A percentile compares a stretch with the other conserved stretches of the same genome.
phyloP scores from a whole-genome alignment of 2,797 vertebrate species.

The Karalla daura region DNA sequence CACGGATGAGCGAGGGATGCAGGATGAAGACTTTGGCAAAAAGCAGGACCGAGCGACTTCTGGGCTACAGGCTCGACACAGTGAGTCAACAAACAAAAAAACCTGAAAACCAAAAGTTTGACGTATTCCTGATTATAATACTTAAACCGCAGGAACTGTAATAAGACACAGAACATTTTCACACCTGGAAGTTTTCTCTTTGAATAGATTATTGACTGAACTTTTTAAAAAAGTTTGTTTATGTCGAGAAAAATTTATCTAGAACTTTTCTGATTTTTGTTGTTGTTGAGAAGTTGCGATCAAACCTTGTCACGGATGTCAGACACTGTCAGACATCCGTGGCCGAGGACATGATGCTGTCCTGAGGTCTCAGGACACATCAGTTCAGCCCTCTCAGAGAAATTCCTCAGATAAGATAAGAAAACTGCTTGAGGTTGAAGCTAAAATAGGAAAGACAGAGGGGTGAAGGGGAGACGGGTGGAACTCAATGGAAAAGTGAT shows the following conservation, averaged over 20 bases:
- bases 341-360: conserved; percentile 1
- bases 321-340: background rate
- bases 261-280: background rate
- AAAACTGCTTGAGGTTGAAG: conserved; percentile 43
- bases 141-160: background rate
- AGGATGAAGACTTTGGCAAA: conserved; percentile 81
- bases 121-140: background rate
- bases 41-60: conserved; percentile 79
- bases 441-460: conserved; percentile 44
- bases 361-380: conserved; percentile 7
- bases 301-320: background rate
- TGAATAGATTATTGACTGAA: no score
- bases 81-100: conserved; percentile 66
- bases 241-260: no score
- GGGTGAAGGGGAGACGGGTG: conserved; percentile 5
- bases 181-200: no score
- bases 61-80: conserved; percentile 81
- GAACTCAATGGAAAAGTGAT: conserved; percentile 9
- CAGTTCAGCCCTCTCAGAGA: conserved; percentile 35
- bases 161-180: no score
- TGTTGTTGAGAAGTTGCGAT: background rate
- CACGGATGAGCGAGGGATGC: conserved; percentile 3
- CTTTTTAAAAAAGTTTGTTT: no score
- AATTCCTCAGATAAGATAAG: conserved; percentile 75
- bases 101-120: background rate